Evolutionary conservation across 2,797 vertebrate species (phyloP).

Genomic region (Loriculus beryllinus): DNA sequence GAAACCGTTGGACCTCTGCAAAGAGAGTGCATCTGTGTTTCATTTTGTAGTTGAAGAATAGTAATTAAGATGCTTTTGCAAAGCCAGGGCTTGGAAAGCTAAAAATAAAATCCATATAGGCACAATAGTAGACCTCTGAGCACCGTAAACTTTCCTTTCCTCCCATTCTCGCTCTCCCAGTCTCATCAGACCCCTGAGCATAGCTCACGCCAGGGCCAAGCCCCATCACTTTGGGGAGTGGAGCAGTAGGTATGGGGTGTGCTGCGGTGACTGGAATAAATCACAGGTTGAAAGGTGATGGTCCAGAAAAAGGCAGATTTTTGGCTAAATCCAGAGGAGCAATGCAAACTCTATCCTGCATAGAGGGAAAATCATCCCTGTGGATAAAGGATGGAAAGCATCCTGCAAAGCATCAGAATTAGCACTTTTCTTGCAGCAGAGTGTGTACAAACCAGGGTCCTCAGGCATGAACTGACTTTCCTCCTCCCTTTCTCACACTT

Average conservation of each 20-base stretch:
- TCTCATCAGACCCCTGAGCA: fast-evolving
- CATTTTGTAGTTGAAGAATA: conserved; percentile 54
- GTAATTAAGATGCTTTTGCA: conserved; percentile 51
- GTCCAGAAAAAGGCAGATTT: not conserved
- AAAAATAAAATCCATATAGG: conserved; percentile 48
- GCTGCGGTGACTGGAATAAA: not conserved
- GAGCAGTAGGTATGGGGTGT: not conserved
- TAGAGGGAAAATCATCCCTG: not conserved
- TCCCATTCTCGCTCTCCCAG: not conserved
- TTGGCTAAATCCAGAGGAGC: not conserved
- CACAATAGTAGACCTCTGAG: not conserved
- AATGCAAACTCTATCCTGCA: not conserved
- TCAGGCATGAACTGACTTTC: not conserved
- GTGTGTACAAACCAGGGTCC: fast-evolving
- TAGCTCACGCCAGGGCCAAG: fast-evolving
- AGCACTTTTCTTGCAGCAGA: not conserved
- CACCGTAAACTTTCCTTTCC: not conserved
- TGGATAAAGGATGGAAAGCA: fast-evolving
- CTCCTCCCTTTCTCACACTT: not conserved
- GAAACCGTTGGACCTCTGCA: not conserved
- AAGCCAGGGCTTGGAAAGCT: conserved; percentile 53
- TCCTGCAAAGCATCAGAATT: not conserved
- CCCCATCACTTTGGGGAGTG: not conserved
- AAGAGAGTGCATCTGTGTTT: conserved; percentile 54
- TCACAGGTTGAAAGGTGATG: not conserved